Base-by-base conservation (phyloP, 2,797 vertebrate species). In the Phrynocephalus forsythii region DNA sequence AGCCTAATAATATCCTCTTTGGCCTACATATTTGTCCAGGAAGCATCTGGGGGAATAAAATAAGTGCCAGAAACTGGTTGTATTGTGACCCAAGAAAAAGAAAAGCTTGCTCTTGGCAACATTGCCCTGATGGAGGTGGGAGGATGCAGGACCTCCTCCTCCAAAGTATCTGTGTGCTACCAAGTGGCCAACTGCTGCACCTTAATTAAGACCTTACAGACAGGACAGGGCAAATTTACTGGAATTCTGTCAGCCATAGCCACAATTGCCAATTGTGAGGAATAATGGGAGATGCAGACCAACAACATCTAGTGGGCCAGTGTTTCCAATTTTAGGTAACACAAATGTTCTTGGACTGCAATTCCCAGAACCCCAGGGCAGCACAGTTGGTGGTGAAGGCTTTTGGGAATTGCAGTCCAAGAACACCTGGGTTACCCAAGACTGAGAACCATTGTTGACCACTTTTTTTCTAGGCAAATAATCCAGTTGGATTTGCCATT, bases 1-100 rank as follows among this genome's bases (percentile, higher is more conserved):
- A 30, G 44, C 76, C 85, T 56, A 75, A 75, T 13, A 33, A 20
- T 56, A 75, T 60, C 60, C 20, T 66, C 6, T 75, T 68, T 76
- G 44, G 77, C 60, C 20, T 48, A 33, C 18, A 18, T 60, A 84
- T 87, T 90, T 90, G 76, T 80, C 67, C 85, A 75, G 82, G 69
- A 90, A 63, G n/a, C 44, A 8, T 38, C 63, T 67, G 44, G 52
- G 22, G 71, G 33, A 75, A 60, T n/a, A 68, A 90, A 79, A 84
- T 80, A 84, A 90, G 30, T 60, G 60, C 30, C 8, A 44, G 85
- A 63, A 80, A 84, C 72, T 84, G 81, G 85, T 66, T 20, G 10
- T n/a, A 76, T 66, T 20, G 10, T n/a, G 77, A 18, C n/a, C n/a
- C 44, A 16, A 71, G 38, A 56, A 13, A 33, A 63, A 68, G 71